phyloP scores from a whole-genome alignment of 2,797 vertebrate species.

The Myotis daubentonii region DNA sequence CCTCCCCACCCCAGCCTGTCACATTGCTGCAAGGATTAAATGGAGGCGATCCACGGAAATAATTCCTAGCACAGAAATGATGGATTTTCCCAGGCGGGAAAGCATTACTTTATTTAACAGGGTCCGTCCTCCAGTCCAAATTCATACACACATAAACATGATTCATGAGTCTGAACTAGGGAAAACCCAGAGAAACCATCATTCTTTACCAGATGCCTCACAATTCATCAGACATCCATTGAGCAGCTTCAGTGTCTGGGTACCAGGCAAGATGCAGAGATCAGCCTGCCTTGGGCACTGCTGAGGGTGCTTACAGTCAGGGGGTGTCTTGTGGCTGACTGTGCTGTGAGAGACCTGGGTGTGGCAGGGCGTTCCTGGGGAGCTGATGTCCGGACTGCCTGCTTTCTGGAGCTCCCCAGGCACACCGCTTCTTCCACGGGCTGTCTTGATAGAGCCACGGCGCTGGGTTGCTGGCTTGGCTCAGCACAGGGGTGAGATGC shows the following conservation, averaged over 20 bases:
- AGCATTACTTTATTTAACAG: neutral
- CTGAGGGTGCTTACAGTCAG: neutral
- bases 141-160: neutral
- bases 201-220: neutral
- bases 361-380: neutral
- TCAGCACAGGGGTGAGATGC: neutral
- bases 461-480: neutral
- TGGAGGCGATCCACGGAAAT: fast-evolving
- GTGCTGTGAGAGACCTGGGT: neutral
- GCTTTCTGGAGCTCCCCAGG: neutral
- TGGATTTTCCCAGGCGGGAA: neutral
- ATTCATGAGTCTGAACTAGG: neutral
- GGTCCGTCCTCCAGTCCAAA: neutral
- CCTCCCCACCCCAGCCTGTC: neutral
- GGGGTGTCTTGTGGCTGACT: neutral
- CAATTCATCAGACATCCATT: neutral
- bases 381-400: neutral
- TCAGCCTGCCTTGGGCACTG: neutral
- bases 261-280: fast-evolving
- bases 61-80: neutral
- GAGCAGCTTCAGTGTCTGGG: neutral
- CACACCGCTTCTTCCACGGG: neutral
- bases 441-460: neutral
- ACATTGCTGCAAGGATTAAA: neutral
- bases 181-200: neutral